Evolutionary conservation across 2,888 invertebrate species (phyloP), one percentile per base, ranked within the genome.

Genomic region (Mimas tiliae): DNA sequence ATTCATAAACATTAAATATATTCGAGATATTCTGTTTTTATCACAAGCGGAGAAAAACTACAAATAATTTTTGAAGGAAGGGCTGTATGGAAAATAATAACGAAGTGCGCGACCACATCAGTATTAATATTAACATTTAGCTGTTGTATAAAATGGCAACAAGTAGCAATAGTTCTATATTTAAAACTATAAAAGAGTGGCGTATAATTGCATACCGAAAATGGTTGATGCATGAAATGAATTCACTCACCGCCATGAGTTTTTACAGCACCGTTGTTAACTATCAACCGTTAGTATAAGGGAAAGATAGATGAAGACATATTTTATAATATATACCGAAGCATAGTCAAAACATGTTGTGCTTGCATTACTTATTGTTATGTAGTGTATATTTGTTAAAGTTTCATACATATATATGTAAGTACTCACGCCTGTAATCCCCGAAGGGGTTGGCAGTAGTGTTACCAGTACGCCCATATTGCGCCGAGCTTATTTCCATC

Each of bases 211-310:
- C 78, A 82, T 76, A 78, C 77, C 78, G 70, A 75, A 81, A 86
- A 76, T 74, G 75, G 74, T 67, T 78, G 77, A 77, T 78, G 83
- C 90, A 82, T 88, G 83, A 86, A 90, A 89, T 87, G 69, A 83
- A 87, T 86, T 81, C 71, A 52, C 52, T 52, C 33, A 47, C 47
- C 33, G 33, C 58, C 34, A 48, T 42, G 16, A 16, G 38, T 58
- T 58, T 58, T 42, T 58, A 58, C 34, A n/a, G 53, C 34, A n/a
- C 33, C 14, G 42, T 19, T 42, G 42, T 58, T 58, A 34, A 55
- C 38, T 58, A 58, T 58, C 38, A 42, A 16, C 58, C 38, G 58
- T 12, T 38, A 58, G 58, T 16, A 16, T 19, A 58, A 19, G 38
- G 58, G 58, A 42, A 42, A 58, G 4, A 16, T 19, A 19, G 3